Conservation (phyloP, 1,140 invertebrate species). For the Chionoecetes opilio region DNA sequence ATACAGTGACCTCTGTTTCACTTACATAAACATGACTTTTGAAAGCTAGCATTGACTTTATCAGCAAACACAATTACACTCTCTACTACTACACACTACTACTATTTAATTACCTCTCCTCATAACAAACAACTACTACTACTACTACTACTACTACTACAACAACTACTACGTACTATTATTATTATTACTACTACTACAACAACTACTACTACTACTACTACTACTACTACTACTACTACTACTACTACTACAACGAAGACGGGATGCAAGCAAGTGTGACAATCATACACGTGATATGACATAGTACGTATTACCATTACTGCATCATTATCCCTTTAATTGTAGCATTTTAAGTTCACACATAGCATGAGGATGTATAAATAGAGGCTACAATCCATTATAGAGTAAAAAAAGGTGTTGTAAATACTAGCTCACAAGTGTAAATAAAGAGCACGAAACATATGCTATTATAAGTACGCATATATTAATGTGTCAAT, state of each 20-base stretch:
- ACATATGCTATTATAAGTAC: too few species aligned
- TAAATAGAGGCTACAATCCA: neutral
- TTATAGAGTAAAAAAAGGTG: neutral
- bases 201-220: conserved; percentile 1
- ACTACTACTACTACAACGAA: neutral
- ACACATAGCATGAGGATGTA: neutral
- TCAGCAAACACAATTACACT: too few species aligned
- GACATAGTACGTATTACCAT: neutral
- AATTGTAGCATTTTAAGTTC: neutral
- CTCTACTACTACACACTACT: neutral
- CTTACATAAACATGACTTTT: too few species aligned
- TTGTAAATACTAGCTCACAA: neutral
- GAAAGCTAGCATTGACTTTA: too few species aligned
- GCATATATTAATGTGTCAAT: too few species aligned
- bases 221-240: conserved; percentile 13
- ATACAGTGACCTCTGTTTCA: too few species aligned
- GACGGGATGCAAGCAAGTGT: neutral
- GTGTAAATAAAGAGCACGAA: neutral
- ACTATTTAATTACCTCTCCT: neutral
- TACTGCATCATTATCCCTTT: neutral
- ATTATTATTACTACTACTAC: too few species aligned
- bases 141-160: neutral
- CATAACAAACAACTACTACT: conserved; percentile 6
- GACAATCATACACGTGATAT: neutral
- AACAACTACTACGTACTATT: neutral